Evolutionary conservation across 1,140 invertebrate species (phyloP), one percentile per base, ranked within the genome.

Genomic region (Papilio helenus): DNA sequence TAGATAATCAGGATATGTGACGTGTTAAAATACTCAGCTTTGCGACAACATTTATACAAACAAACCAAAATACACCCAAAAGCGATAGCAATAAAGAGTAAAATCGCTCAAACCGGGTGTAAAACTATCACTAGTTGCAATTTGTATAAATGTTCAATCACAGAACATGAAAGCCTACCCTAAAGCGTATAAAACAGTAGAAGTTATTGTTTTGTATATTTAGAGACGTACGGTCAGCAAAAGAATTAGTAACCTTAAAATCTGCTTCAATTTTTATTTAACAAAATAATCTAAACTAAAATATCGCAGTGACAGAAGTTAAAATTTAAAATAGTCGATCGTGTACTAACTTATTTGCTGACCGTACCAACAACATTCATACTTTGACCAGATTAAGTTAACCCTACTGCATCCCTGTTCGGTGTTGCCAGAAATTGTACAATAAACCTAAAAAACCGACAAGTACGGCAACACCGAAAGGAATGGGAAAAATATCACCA

Each of bases 1-100:
- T 89, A 87, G 89, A 87, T 86, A 93, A 92, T 84, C 83, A 82
- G 87, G 88, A 93, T 94, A 94, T 93, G 92, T 94, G 90, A 90
- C 92, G 90, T 93, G 84, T 93, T 92, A 92, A 87, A 85, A 89
- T 88, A 89, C 84, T 87, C 84, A 88, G 80, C 46, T 42, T 85
- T 87, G 85, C 79, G 87, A 82, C 84, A 80, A 88, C 84, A 81
- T 81, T 80, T 80, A 81, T 82, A 85, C 85, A 82, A 82, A 87
- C 51, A 58, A 42, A 65, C 61, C 3, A 61, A 65, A 61, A 77
- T 29, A 34, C 34, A 29, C 76, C 76, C 20, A 61, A 20, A 7
- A 3, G 20, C 55, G 12, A 55, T 55, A 29, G 16, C 29, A 76
- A 81, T 83, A 82, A 79, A 68, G 71, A 10, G 51, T 76, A 82